Evolutionary conservation across 2,888 invertebrate species (phyloP).

Genomic region (Athalia cordata): DNA sequence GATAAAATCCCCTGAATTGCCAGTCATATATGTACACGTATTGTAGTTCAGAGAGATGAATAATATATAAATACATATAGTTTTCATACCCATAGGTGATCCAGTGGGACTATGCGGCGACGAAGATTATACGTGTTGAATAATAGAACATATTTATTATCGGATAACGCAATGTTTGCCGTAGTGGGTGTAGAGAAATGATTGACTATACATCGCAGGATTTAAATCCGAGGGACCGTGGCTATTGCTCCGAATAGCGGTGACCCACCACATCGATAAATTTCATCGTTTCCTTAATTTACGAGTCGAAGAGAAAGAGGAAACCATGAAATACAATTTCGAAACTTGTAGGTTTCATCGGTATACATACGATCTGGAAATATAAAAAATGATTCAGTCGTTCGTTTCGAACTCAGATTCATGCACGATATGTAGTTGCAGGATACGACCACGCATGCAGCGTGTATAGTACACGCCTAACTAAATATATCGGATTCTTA

Average conservation of each 20-base stretch:
- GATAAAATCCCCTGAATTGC: slow-evolving; percentile 34
- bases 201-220: slow-evolving; percentile 25
- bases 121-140: slow-evolving; percentile 47
- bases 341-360: too few species aligned
- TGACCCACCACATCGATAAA: slow-evolving; percentile 21
- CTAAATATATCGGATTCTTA: slow-evolving; percentile 36
- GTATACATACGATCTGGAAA: background rate
- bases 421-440: slow-evolving; percentile 3
- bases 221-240: background rate
- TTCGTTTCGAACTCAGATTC: background rate
- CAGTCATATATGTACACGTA: slow-evolving; percentile 29
- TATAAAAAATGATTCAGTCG: background rate
- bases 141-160: slow-evolving; percentile 48
- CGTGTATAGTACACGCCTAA: background rate
- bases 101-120: slow-evolving; percentile 39
- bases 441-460: slow-evolving; percentile 18
- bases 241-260: slow-evolving; percentile 21
- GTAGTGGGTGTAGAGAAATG: slow-evolving; percentile 29
- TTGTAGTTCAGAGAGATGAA: background rate
- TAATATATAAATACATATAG: slow-evolving; percentile 1
- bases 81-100: slow-evolving; percentile 20
- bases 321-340: background rate
- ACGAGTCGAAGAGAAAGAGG: background rate
- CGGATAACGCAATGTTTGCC: slow-evolving; percentile 35
- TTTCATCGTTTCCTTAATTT: slow-evolving; percentile 20